These are phyloP conservation scores for Synanthedon andrenaeformis DNA, from an alignment of 2,888 invertebrate species.

Conservation along the genomic window DNA sequence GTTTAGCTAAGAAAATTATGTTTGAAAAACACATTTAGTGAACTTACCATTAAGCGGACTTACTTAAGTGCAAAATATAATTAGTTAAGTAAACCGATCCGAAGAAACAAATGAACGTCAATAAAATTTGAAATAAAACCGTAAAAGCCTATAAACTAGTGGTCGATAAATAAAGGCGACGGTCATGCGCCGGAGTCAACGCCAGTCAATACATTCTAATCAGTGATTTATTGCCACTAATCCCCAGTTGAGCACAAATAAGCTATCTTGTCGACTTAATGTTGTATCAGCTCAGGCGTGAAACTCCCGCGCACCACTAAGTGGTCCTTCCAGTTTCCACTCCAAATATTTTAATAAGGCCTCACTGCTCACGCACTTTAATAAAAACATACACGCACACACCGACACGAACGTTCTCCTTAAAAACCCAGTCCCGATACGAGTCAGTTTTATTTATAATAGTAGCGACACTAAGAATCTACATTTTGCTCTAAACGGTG, in stretches of 20 bases:
- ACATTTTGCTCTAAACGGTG: constrained; percentile 71
- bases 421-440: constrained; percentile 37
- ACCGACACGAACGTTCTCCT: constrained; percentile 40
- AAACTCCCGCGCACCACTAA: constrained; percentile 70
- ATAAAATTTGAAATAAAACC: constrained; percentile 49
- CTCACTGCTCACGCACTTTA: constrained; percentile 68
- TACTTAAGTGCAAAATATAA: background rate
- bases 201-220: constrained; percentile 70
- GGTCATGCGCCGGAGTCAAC: constrained; percentile 53
- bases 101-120: constrained; percentile 28
- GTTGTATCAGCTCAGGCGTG: constrained; percentile 69
- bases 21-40: too few relatives aligned
- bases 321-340: constrained; percentile 71
- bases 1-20: too few relatives aligned
- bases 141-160: constrained; percentile 52
- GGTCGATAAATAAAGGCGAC: constrained; percentile 51
- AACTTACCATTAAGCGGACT: too few relatives aligned
- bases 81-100: background rate
- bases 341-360: constrained; percentile 71
- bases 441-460: constrained; percentile 62
- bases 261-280: constrained; percentile 71
- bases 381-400: constrained; percentile 60
- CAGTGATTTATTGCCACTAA: constrained; percentile 70
- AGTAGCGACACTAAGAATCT: constrained; percentile 68
- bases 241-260: constrained; percentile 69